A percentile compares a stretch with the other conserved stretches of the same genome.
These are phyloP conservation scores for Tretioscincus oriximinensis DNA, from an alignment of 2,113 vertebrate genomes.

Conservation along the genomic window DNA sequence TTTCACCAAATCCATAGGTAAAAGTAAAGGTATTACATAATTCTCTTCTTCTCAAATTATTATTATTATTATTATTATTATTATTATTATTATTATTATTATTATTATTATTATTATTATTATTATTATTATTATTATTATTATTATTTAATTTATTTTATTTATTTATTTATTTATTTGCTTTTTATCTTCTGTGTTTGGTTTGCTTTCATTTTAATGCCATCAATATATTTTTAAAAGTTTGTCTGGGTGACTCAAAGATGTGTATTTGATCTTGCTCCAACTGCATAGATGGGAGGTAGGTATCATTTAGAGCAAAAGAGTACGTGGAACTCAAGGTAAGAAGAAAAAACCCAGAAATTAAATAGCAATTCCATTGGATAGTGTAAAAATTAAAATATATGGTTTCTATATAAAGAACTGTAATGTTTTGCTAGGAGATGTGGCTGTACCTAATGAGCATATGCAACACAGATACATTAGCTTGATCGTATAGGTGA, in stretches of 20 bases:
- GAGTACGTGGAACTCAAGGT: constrained; percentile 66
- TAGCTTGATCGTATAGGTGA: not conserved
- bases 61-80: no score
- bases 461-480: not conserved
- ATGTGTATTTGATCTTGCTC: constrained; percentile 66
- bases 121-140: no score
- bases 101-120: no score
- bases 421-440: not conserved
- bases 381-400: constrained; percentile 15
- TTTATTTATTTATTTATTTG: no score
- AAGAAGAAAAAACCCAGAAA: constrained; percentile 40
- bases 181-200: no score
- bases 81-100: no score
- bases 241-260: constrained; percentile 67
- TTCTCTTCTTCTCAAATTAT: constrained; percentile 67
- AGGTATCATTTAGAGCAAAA: constrained; percentile 77
- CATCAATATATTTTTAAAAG: constrained; percentile 61
- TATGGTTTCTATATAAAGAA: not conserved
- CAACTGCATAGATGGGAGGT: constrained; percentile 64
- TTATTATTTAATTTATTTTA: no score
- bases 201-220: constrained; percentile 48
- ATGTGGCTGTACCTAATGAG: not conserved
- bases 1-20: constrained; percentile 98
- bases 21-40: constrained; percentile 95
- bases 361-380: not conserved